Evolutionary conservation across 64 coral and sea anemone species (phyloP), one percentile per base, ranked within the genome.

Genomic region (Stichodactyla mertensii): DNA sequence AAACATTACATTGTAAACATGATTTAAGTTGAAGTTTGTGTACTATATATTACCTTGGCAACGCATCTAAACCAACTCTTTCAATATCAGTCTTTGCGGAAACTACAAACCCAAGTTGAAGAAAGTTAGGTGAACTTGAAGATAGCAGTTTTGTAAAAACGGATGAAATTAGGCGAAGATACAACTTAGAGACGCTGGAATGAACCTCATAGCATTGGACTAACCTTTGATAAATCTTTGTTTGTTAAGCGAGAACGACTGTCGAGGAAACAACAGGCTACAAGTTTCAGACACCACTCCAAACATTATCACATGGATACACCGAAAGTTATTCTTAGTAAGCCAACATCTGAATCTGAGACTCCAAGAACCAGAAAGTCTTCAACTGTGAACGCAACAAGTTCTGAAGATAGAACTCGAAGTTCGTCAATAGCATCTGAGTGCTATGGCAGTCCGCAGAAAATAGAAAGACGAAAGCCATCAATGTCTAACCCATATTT

Each of bases 391-490:
- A 54, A 82, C 16, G 36, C 80, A 55, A n/a, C 55, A 18, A 51
- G 80, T 19, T 55, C 52, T 1, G 83, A 51, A 59, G 56, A 60
- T n/a, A 61, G 55, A 64, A 85, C 78, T 11, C n/a, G 78, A 81
- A 81, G 78, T 6, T 81, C 78, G 4, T 81, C 78, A 5, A 81
- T 55, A 52, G 53, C 78, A 53, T 81, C 69, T 74, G 69, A 74
- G 11, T 12, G n/a, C 26, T 16, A 53, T 52, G 36, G 78, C 51
- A 81, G 78, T 64, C 89, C 89, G 52, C 82, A 90, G 28, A 90
- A 77, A 54, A 77, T 51, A 1, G 89, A 90, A 0, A 83, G 70
- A 5, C 56, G 90, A 52, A 92, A 92, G 26, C 90, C 90, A 4
- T 81, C 71, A 12, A 87, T 53, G 11, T 27, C 64, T 52, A 83